Evolutionary conservation across 1,140 invertebrate genomes (phyloP).

Genomic region (Anthonomus grandis): DNA sequence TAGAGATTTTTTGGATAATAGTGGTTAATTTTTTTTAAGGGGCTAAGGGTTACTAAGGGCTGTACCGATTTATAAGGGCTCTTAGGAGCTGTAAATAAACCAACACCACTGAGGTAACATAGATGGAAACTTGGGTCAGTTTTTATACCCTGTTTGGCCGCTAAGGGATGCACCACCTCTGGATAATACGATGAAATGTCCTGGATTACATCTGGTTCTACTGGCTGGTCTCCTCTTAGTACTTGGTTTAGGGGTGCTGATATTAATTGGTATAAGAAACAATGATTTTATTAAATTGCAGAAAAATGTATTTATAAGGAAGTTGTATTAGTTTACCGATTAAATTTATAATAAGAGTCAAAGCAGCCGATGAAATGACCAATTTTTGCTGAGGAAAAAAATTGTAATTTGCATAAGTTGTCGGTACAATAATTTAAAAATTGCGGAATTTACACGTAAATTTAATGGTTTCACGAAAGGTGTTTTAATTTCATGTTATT

Average conservation of each 20-base stretch:
- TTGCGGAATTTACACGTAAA: background rate
- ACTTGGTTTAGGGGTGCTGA: constrained; percentile 7
- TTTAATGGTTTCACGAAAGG: too few species aligned
- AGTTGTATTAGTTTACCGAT: background rate
- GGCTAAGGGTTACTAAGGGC: too few species aligned
- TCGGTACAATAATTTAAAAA: background rate
- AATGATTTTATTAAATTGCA: background rate
- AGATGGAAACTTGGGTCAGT: constrained; percentile 4
- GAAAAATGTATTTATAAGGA: background rate
- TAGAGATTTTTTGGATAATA: too few species aligned
- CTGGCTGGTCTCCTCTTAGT: constrained; percentile 22
- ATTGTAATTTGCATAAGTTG: background rate
- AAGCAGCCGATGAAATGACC: background rate
- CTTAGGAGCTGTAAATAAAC: constrained; percentile 4
- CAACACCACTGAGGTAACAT: background rate
- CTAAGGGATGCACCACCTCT: constrained; percentile 19
- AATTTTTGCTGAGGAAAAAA: background rate
- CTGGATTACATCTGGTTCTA: constrained; percentile 11
- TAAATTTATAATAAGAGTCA: background rate
- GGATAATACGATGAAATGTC: constrained; percentile 2
- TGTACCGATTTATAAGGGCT: too few species aligned
- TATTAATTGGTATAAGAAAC: too few species aligned
- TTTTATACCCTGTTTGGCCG: constrained; percentile 15
- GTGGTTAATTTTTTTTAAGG: too few species aligned
- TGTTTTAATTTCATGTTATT: too few species aligned